These are phyloP conservation scores for Drosophila tropicalis DNA, from an alignment of 1,140 invertebrate genomes.

Conservation along the genomic window DNA sequence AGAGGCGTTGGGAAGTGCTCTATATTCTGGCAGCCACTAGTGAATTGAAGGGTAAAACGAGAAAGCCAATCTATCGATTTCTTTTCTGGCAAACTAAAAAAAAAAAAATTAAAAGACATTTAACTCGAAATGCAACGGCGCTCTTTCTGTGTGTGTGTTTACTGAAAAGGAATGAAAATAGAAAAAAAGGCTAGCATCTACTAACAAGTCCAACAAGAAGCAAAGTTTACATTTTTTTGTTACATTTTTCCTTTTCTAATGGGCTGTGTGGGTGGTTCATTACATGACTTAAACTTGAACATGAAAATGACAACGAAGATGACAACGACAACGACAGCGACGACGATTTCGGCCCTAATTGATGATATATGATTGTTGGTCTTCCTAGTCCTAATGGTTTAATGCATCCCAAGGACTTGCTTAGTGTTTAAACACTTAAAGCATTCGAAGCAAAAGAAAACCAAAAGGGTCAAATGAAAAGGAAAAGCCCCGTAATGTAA, in stretches of 20 bases:
- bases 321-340: neutral
- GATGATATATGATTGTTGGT: conserved; percentile 15
- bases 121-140: conserved; percentile 1
- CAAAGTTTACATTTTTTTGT: neutral
- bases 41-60: conserved; percentile 10
- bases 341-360: neutral
- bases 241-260: neutral
- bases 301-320: conserved; percentile 10
- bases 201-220: neutral
- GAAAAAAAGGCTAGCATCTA: neutral
- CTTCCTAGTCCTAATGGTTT: neutral
- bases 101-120: conserved; percentile 10
- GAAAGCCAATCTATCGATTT: conserved; percentile 2
- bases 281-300: conserved; percentile 11
- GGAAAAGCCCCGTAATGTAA: too few species aligned
- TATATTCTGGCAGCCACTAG: conserved; percentile 15
- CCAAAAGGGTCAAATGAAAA: too few species aligned
- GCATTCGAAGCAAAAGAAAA: neutral
- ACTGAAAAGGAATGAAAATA: neutral
- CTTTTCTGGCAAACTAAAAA: neutral
- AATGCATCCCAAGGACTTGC: neutral
- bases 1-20: conserved; percentile 6
- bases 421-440: too few species aligned
- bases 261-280: neutral
- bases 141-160: neutral